Evolutionary conservation across 2,888 invertebrate genomes (phyloP).

Genomic region (Drosophila rubida): DNA sequence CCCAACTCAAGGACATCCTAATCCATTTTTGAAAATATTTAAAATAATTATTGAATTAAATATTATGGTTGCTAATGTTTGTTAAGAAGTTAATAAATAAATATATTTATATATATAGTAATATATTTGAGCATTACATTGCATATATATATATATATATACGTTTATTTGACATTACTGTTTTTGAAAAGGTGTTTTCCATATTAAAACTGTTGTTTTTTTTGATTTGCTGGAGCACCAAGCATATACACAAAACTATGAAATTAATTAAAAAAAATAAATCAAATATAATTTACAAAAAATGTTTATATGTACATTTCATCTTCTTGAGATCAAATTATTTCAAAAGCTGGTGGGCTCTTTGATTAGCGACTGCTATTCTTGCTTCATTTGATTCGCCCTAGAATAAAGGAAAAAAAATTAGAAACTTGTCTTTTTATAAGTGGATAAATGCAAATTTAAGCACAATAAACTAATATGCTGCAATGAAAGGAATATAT

Average conservation of each 20-base stretch:
- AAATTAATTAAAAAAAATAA: constrained; percentile 25
- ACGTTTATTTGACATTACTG: background rate
- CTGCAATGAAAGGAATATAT: too few species aligned
- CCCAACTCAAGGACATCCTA: too few species aligned
- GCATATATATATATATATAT: constrained; percentile 1
- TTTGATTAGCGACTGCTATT: constrained; percentile 98
- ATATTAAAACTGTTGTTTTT: background rate
- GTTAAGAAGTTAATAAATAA: background rate
- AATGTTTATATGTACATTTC: constrained; percentile 46
- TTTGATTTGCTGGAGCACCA: constrained; percentile 61
- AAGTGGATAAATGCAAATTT: too few species aligned
- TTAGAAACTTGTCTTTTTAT: too few species aligned
- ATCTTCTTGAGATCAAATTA: constrained; percentile 85
- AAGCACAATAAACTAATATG: too few species aligned
- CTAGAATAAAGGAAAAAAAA: constrained; percentile 83
- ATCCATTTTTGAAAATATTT: too few species aligned
- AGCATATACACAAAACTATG: constrained; percentile 46
- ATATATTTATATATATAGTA: background rate
- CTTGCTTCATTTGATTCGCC: constrained; percentile 97
- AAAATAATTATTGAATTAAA: too few species aligned
- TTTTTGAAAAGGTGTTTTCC: background rate
- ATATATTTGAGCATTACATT: background rate
- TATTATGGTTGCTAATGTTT: too few species aligned
- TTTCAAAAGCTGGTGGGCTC: constrained; percentile 98
- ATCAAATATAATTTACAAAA: constrained; percentile 35